phyloP scores from a whole-genome alignment of 2,113 vertebrate species.

The Leucoraja erinaceus region DNA sequence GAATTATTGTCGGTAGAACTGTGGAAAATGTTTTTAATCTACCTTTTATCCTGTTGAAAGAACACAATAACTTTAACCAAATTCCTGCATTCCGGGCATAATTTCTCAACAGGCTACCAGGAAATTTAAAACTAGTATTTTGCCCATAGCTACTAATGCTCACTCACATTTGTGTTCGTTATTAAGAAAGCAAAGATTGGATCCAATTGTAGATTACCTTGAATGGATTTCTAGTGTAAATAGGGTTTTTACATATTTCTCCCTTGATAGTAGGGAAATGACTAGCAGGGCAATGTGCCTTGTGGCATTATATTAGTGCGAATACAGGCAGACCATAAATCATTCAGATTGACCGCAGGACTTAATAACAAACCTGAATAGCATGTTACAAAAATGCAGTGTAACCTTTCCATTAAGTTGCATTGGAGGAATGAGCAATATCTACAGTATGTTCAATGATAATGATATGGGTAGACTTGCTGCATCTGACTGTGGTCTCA shows the following conservation, averaged over 20 bases:
- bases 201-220: background rate
- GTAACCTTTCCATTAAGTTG: constrained; percentile 27
- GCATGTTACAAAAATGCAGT: constrained; percentile 1
- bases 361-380: constrained; percentile 21
- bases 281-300: background rate
- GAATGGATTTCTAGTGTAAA: background rate
- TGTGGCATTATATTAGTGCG: background rate
- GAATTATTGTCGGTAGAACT: too few relatives aligned
- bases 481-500: background rate
- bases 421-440: background rate
- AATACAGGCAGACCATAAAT: constrained; percentile 25
- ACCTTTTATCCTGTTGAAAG: background rate
- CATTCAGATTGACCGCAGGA: background rate
- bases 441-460: background rate
- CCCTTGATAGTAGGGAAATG: background rate
- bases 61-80: background rate
- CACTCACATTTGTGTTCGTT: background rate
- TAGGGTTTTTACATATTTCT: background rate
- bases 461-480: background rate
- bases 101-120: background rate
- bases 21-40: background rate
- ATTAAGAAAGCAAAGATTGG: background rate
- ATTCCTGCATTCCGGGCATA: background rate
- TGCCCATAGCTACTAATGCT: background rate
- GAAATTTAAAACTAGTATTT: constrained; percentile 2